phyloP scores from a whole-genome alignment of 2,888 invertebrate genomes.

The Heliconius erato region DNA sequence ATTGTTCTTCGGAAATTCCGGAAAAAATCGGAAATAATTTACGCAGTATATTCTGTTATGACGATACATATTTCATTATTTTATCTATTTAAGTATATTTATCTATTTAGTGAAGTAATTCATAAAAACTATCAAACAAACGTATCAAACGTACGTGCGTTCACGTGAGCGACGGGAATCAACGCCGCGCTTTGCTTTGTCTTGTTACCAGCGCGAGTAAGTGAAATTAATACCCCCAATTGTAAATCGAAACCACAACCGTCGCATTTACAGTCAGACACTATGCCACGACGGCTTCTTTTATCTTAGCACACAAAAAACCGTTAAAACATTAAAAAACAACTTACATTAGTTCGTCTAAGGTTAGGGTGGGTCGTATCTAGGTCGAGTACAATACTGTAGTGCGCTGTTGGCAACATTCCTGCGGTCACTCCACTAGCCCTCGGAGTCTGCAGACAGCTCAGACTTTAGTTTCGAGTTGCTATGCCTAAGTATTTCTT shows the following conservation, averaged over 20 bases:
- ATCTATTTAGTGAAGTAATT: no score
- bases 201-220: no score
- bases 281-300: neutral
- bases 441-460: slow-evolving; percentile 15
- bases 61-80: no score
- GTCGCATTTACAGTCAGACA: neutral
- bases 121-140: no score
- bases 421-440: slow-evolving; percentile 48
- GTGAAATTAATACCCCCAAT: no score
- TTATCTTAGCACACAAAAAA: neutral
- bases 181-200: no score
- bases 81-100: no score
- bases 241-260: neutral
- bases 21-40: no score
- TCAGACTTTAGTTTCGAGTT: neutral
- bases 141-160: no score
- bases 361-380: slow-evolving; percentile 40
- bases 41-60: no score
- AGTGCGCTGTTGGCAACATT: slow-evolving; percentile 49
- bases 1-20: no score
- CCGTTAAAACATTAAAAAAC: slow-evolving; percentile 28
- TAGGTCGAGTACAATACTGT: slow-evolving; percentile 48
- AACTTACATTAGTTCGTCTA: slow-evolving; percentile 36
- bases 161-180: no score
- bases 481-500: neutral